These are phyloP conservation scores for Seison nebaliae DNA, from an alignment of 1,140 invertebrate genomes.

Conservation along the genomic window DNA sequence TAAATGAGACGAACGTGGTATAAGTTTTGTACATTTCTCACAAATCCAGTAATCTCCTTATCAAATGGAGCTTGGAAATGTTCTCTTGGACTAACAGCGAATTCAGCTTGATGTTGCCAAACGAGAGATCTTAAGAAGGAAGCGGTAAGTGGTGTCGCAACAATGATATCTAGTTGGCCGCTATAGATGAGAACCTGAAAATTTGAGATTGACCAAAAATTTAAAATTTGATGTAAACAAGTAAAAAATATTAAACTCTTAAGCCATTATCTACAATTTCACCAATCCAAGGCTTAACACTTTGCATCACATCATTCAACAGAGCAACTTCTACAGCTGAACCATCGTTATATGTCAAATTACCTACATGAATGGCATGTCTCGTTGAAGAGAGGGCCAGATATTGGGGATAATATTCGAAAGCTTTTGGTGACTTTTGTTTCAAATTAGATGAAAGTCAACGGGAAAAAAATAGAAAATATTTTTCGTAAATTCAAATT, in stretches of 20 bases:
- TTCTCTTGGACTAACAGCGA: slow-evolving; percentile 37
- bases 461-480: too few species aligned
- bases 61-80: slow-evolving; percentile 38
- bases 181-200: slow-evolving; percentile 35
- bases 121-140: slow-evolving; percentile 40
- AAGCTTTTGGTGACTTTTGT: slow-evolving; percentile 30
- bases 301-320: slow-evolving; percentile 43
- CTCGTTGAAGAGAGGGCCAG: slow-evolving; percentile 30
- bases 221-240: too few species aligned
- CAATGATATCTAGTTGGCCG: slow-evolving; percentile 56
- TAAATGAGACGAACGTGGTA: slow-evolving; percentile 8
- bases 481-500: too few species aligned
- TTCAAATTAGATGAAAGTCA: too few species aligned
- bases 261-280: not conserved
- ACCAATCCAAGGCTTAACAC: not conserved
- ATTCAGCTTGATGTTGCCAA: slow-evolving; percentile 39
- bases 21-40: slow-evolving; percentile 38
- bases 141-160: slow-evolving; percentile 46
- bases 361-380: slow-evolving; percentile 64
- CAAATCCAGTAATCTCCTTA: slow-evolving; percentile 45
- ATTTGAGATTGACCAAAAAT: too few species aligned
- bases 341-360: slow-evolving; percentile 37
- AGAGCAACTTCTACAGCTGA: slow-evolving; percentile 35
- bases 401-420: slow-evolving; percentile 24
- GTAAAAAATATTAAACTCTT: too few species aligned